These are phyloP conservation scores for Istiophorus platypterus DNA, from an alignment of 2,113 vertebrate species.

Conservation along the genomic window DNA sequence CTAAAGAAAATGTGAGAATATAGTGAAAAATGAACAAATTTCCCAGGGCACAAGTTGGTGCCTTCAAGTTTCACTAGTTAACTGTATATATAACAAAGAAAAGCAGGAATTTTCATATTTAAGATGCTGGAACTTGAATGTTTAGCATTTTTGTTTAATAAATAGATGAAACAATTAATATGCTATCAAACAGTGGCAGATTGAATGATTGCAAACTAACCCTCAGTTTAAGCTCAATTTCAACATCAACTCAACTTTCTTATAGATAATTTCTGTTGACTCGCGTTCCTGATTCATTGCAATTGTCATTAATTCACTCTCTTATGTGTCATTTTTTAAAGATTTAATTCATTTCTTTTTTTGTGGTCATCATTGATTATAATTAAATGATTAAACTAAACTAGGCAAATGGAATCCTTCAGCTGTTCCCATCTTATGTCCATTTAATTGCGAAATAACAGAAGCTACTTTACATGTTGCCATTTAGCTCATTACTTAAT, in stretches of 20 bases:
- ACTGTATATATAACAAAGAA: too few relatives aligned
- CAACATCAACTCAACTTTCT: too few relatives aligned
- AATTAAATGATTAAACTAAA: background rate
- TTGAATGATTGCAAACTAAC: background rate
- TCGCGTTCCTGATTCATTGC: background rate
- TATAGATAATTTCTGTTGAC: background rate
- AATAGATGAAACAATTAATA: background rate
- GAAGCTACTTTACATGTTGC: slow-evolving; percentile 34
- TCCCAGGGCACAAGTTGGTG: background rate
- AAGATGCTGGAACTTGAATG: background rate
- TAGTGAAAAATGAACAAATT: background rate
- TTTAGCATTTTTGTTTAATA: background rate
- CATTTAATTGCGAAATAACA: background rate
- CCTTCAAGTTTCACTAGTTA: background rate
- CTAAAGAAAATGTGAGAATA: background rate
- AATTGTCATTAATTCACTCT: background rate
- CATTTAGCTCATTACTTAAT: slow-evolving; percentile 11
- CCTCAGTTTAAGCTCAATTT: background rate
- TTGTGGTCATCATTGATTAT: background rate
- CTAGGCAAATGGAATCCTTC: slow-evolving; percentile 15
- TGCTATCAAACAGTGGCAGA: background rate
- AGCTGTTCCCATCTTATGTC: slow-evolving; percentile 36
- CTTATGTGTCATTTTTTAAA: background rate
- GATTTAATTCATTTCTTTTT: background rate
- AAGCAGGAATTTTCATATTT: background rate